phyloP scores from a whole-genome alignment of 2,888 invertebrate species.

The Trypoxylon attenuatum region DNA sequence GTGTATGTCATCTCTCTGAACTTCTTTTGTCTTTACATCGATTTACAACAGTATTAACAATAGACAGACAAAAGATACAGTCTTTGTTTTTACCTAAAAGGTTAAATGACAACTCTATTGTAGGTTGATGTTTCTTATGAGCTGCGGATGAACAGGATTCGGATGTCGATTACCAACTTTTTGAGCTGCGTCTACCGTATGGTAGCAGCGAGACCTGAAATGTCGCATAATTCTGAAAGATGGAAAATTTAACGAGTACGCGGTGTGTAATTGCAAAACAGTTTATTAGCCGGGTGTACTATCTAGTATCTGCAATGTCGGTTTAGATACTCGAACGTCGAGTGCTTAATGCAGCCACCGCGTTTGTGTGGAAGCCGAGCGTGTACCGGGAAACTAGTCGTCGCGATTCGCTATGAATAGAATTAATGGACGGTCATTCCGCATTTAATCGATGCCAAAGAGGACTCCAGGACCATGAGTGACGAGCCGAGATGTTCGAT shows the following conservation, averaged over 20 bases:
- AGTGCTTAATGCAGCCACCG: not conserved
- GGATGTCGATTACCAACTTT: too few relatives aligned
- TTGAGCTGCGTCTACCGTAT: too few relatives aligned
- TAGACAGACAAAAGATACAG: too few relatives aligned
- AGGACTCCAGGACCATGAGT: slow-evolving; percentile 35
- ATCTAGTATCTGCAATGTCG: slow-evolving; percentile 31
- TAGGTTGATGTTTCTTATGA: too few relatives aligned
- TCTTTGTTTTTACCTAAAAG: too few relatives aligned
- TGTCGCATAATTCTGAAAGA: not conserved
- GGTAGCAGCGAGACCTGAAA: too few relatives aligned
- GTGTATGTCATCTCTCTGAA: too few relatives aligned
- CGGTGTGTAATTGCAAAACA: slow-evolving; percentile 12
- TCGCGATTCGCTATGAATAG: slow-evolving; percentile 54
- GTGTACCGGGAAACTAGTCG: slow-evolving; percentile 45
- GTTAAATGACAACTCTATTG: too few relatives aligned
- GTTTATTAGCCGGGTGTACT: slow-evolving; percentile 32
- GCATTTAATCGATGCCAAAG: slow-evolving; percentile 44
- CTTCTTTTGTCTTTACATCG: too few relatives aligned
- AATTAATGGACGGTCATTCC: slow-evolving; percentile 54
- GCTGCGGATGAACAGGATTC: too few relatives aligned
- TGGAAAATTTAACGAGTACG: slow-evolving; percentile 9
- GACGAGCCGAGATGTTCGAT: slow-evolving; percentile 41
- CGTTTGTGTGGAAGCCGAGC: not conserved
- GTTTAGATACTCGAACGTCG: not conserved
- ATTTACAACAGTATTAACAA: too few relatives aligned